Conservation (phyloP, 2,113 vertebrate species). For the Microtus richardsoni region DNA sequence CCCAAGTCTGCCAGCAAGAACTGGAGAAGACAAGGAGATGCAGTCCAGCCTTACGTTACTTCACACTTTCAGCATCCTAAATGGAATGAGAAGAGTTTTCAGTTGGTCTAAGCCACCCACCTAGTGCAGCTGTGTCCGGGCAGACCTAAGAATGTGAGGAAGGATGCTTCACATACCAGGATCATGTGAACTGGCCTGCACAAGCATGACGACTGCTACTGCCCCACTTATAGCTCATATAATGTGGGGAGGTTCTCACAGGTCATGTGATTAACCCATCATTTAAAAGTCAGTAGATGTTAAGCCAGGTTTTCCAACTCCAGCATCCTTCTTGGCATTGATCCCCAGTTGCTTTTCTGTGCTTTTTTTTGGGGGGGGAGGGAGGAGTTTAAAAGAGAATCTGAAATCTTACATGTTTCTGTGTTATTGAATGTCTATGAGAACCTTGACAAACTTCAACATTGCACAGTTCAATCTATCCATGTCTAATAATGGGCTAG, state of each 20-base stretch:
- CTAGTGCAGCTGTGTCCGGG: not conserved
- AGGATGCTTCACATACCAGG: not conserved
- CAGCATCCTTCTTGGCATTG: not conserved
- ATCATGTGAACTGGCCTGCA: not conserved
- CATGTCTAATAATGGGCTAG: not conserved
- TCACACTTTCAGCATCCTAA: not conserved
- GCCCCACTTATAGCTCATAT: not conserved
- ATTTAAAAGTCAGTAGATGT: not conserved
- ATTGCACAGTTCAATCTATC: not conserved
- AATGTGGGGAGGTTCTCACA: not conserved
- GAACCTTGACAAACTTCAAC: not conserved
- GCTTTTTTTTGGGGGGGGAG: accelerated
- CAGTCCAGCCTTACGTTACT: not conserved
- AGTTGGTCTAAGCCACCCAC: not conserved
- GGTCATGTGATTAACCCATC: not conserved
- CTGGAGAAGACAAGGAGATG: not conserved
- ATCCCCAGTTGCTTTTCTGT: no score
- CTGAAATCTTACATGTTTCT: not conserved
- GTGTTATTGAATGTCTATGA: not conserved
- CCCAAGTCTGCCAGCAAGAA: no score
- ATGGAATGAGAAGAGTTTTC: not conserved
- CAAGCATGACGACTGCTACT: not conserved
- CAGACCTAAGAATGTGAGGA: not conserved
- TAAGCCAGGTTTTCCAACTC: not conserved
- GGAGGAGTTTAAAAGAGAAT: not conserved